Conservation (phyloP, 2,113 vertebrate genomes). For the Psittacus erithacus region DNA sequence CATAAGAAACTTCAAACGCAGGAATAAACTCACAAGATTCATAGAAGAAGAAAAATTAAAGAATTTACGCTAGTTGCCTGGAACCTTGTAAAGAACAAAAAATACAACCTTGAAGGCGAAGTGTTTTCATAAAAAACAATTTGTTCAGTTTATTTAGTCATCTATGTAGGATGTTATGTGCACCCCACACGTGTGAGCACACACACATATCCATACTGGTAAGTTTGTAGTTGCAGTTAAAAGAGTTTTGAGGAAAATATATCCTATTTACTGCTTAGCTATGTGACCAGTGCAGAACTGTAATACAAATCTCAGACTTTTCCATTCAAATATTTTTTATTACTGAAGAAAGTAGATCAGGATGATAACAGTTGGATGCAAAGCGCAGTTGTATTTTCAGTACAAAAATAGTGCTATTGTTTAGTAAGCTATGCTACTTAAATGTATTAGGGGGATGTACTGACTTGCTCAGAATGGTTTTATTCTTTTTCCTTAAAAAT, state of each 20-base stretch:
- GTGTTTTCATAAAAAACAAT: not conserved
- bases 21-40: not conserved
- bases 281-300: not conserved
- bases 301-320: not conserved
- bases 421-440: not conserved
- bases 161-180: not conserved
- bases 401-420: not conserved
- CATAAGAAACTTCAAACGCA: not conserved
- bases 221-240: not conserved
- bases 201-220: not conserved
- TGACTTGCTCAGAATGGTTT: not conserved
- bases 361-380: slow-evolving; percentile 19
- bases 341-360: slow-evolving; percentile 10
- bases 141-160: not conserved
- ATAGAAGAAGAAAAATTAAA: not conserved
- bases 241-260: not conserved
- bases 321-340: slow-evolving; percentile 1
- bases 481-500: not conserved
- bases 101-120: not conserved
- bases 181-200: not conserved
- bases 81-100: not conserved
- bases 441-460: not conserved
- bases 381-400: not conserved
- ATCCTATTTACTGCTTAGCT: not conserved
- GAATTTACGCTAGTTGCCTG: not conserved